These are phyloP conservation scores for Nomada flava DNA, from an alignment of 2,888 invertebrate genomes.

Conservation along the genomic window DNA sequence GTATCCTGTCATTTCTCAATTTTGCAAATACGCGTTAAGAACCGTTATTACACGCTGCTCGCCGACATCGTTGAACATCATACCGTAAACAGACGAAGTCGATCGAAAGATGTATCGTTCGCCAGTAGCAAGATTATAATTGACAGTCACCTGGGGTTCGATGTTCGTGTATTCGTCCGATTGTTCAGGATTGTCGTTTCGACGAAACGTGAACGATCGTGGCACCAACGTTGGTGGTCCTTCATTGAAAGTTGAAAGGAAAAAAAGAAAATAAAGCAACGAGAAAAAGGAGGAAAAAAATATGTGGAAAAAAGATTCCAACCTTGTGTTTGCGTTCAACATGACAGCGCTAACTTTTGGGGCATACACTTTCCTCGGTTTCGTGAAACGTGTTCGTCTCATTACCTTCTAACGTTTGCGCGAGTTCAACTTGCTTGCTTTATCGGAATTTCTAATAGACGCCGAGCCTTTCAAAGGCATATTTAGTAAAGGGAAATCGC, in stretches of 20 bases:
- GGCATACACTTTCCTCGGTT: constrained; percentile 45
- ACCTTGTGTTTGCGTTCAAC: constrained; percentile 47
- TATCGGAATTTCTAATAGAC: constrained; percentile 39
- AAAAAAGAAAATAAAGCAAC: not conserved
- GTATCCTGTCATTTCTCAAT: constrained; percentile 2
- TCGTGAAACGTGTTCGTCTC: constrained; percentile 26
- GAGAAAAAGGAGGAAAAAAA: not conserved
- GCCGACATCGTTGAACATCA: not conserved
- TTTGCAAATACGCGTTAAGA: not conserved
- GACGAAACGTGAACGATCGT: constrained; percentile 37
- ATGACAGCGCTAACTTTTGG: constrained; percentile 52
- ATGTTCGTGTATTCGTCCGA: constrained; percentile 36
- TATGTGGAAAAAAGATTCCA: not conserved
- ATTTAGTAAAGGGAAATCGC: constrained; percentile 19
- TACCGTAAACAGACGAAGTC: constrained; percentile 20
- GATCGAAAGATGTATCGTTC: constrained; percentile 15
- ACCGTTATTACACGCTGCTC: constrained; percentile 7
- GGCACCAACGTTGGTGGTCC: constrained; percentile 46
- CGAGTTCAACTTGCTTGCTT: constrained; percentile 22
- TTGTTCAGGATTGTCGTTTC: constrained; percentile 25
- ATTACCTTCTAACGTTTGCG: constrained; percentile 52
- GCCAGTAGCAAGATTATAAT: constrained; percentile 30
- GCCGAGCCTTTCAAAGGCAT: constrained; percentile 1
- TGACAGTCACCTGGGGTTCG: constrained; percentile 8
- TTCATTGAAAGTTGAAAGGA: not conserved